A percentile compares a stretch with the other conserved stretches of the same genome.
Conservation (phyloP, 2,113 vertebrate genomes). For the Pluvianellus socialis region DNA sequence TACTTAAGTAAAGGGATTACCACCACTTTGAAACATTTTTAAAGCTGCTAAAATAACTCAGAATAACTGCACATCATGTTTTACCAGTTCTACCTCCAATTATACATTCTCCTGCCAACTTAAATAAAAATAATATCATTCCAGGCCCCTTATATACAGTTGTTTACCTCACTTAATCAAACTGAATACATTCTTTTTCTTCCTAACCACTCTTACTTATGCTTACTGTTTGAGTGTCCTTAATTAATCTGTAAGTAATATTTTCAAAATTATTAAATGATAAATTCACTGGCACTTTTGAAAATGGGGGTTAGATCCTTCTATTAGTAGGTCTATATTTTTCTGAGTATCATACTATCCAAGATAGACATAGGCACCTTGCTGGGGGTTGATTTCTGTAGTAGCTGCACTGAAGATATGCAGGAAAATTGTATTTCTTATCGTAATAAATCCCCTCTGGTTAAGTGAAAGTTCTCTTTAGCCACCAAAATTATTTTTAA, state of each 20-base stretch:
- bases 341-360: not conserved
- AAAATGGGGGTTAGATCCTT: not conserved
- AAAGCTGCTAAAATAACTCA: not conserved
- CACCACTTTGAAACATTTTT: not conserved
- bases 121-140: not conserved
- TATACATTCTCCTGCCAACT: not conserved
- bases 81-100: not conserved
- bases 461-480: not conserved
- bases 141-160: not conserved
- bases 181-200: not conserved
- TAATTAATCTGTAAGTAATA: not conserved
- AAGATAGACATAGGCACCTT: not conserved
- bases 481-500: not conserved
- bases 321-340: not conserved
- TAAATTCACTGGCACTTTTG: not conserved
- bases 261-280: not conserved
- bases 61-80: not conserved
- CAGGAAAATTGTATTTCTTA: not conserved
- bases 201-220: not conserved
- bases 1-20: not conserved
- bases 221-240: not conserved
- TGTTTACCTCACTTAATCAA: not conserved
- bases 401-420: not conserved
- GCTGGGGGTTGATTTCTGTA: not conserved
- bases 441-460: not conserved